Conservation (phyloP, 2,113 vertebrate species). For the Gallinago jamesoni region DNA sequence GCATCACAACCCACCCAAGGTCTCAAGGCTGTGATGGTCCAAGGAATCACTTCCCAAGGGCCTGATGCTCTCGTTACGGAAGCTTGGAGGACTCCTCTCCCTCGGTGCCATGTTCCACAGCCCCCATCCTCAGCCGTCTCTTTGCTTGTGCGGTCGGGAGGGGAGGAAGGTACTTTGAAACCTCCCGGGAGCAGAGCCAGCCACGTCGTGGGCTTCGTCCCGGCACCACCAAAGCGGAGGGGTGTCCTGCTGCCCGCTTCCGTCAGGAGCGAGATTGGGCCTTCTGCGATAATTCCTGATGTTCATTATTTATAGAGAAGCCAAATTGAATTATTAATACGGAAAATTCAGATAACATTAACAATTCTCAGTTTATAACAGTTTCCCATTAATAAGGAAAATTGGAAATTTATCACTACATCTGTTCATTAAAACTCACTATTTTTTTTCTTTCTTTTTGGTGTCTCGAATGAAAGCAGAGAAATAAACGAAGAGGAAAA, state of each 20-base stretch:
- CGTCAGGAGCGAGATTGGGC: not conserved
- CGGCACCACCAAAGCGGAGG: not conserved
- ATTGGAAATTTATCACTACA: constrained; percentile 72
- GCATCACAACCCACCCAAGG: rapidly evolving
- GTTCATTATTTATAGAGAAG: constrained; percentile 55
- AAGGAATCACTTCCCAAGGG: not conserved
- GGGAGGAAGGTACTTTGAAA: not conserved
- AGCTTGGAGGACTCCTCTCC: not conserved
- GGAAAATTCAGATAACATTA: constrained; percentile 58
- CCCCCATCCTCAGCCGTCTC: not conserved
- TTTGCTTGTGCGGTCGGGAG: not conserved
- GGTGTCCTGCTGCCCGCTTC: not conserved
- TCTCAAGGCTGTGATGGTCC: not conserved
- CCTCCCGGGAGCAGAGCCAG: not conserved
- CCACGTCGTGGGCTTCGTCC: rapidly evolving
- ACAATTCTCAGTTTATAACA: constrained; percentile 48
- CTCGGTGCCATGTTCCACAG: rapidly evolving
- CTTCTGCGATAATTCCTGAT: not conserved
- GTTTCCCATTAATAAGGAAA: constrained; percentile 68
- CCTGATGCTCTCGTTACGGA: not conserved
- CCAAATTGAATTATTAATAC: constrained; percentile 66
- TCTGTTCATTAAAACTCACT: constrained; percentile 64
- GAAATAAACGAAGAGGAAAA: constrained; percentile 33
- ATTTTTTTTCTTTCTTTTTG: not conserved
- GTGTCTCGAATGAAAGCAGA: constrained; percentile 40